Evolutionary conservation across 1,140 invertebrate genomes (phyloP), one percentile per base, ranked within the genome.

Genomic region (Cyclina sinensis): DNA sequence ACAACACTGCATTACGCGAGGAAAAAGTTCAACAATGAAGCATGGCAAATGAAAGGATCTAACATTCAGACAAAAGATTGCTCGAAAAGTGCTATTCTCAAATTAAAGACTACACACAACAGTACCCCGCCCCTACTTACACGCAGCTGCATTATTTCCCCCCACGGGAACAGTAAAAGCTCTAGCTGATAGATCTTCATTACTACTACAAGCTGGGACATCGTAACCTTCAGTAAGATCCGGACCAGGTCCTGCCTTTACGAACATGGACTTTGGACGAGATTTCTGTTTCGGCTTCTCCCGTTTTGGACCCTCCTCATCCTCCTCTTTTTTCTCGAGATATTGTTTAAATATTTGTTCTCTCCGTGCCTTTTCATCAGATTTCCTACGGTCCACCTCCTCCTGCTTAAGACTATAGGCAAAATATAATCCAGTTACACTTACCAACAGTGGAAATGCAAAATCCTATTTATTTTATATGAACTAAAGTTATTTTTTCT

Each of bases 281-380:
- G 90, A 81, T 65, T 84, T 84, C 37, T 51, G 82, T 70, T 54
- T 68, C 4, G 37, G 16, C 73, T 70, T 74, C 5, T 43, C 32
- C 16, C 35, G n/a, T 43, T 68, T 54, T 16, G 32, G 37, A 12
- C 48, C 39, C 18, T 88, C 86, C 21, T 88, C 86, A 21, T 91
- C 91, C 27, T 99, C 98, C 95, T 99, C 98, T 96, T 99, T 99
- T 94, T 99, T 98, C 91, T 99, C 96, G 95, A 98, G 98, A 96
- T 99, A 98, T 94, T 99, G 97, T 95, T 99, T 98, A 90, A 99
- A 96, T 95, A 99, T 99, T 86, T 96, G 96, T 88, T 98, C 97
- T 86, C 99, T 96, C 91, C 98, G 96, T 43, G 97, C 96, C 93
- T 97, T 97, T 94, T 99, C 98, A 94, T 99, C 98, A 91, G 98